Evolutionary conservation across 2,797 vertebrate species (phyloP), one percentile per base, ranked within the genome.

Genomic region (Luscinia megarhynchos): DNA sequence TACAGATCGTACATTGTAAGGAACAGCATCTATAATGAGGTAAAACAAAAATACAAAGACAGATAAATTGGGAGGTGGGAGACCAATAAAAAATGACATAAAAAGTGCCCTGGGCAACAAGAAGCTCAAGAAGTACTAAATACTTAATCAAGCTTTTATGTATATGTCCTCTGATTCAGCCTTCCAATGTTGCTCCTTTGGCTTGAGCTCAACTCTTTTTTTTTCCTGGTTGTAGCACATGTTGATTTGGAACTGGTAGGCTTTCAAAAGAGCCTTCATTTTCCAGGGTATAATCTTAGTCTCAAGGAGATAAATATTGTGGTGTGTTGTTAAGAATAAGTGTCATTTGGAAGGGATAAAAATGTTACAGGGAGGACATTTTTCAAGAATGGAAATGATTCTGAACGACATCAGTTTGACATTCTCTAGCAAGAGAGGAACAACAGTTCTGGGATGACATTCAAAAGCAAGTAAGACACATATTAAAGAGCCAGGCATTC

Each of bases 101-200:
- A 68, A 27, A 85, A 90, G 15, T 80, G 53, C 74, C 38, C 53
- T 21, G 16, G 45, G 57, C 70, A 79, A 45, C 27, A 27, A 4
- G 46, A 54, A 87, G 54, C 67, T 75, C 70, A 82, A 38, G 50
- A 80, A 57, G 34, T 57, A 70, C 72, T 85, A 91, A 96, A 94
- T 87, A 91, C 91, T 92, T 94, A 93, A 92, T 89, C 89, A 91
- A 68, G 55, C 26, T 81, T 87, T 90, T 92, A 89, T 82, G 55
- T 13, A 9, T 53, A n/a, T 66, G 63, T 77, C 81, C 51, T 95
- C 41, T 87, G 88, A 53, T 84, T 89, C 51, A 67, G 53, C 38
- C 34, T 92, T 86, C 74, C 38, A 64, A 23, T 70, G 59, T 29
- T 50, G 10, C 24, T 84, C 9, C 38, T 92, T 84, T 87, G 70